Percentiles rank a stretch among this genome's conserved stretches.
Evolutionary conservation across 2,797 vertebrate species (phyloP).

Genomic region (Antennarius maculatus): DNA sequence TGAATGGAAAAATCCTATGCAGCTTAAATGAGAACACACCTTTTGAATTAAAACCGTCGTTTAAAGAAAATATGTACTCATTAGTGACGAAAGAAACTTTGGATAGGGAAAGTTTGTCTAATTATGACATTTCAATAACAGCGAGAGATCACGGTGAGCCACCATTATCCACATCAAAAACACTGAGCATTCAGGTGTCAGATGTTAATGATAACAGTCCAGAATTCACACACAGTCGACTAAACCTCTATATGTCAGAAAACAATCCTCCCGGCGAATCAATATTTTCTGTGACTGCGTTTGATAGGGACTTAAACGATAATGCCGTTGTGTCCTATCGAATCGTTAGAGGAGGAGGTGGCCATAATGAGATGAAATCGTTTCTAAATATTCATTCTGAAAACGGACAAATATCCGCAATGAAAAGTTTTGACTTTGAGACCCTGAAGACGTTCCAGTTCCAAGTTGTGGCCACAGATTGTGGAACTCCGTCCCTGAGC

Average conservation of each 20-base stretch:
- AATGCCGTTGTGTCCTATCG: slow-evolving; percentile 66
- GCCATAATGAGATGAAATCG: slow-evolving; percentile 27
- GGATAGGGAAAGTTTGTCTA: slow-evolving; percentile 62
- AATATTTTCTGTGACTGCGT: slow-evolving; percentile 68
- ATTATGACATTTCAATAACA: slow-evolving; percentile 69
- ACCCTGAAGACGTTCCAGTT: slow-evolving; percentile 43
- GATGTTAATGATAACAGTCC: slow-evolving; percentile 78
- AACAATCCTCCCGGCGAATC: slow-evolving; percentile 69
- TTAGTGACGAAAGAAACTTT: slow-evolving; percentile 61
- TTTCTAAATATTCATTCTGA: slow-evolving; percentile 77
- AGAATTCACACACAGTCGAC: slow-evolving; percentile 47
- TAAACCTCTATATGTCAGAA: slow-evolving; percentile 70
- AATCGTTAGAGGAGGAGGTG: slow-evolving; percentile 31
- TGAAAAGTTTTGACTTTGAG: slow-evolving; percentile 73
- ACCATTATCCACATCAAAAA: slow-evolving; percentile 65
- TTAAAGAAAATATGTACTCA: slow-evolving; percentile 75
- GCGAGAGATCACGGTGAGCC: slow-evolving; percentile 72
- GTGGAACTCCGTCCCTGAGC: slow-evolving; percentile 32
- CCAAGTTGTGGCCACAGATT: slow-evolving; percentile 29
- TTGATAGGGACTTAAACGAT: slow-evolving; percentile 65
- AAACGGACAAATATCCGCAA: slow-evolving; percentile 80
- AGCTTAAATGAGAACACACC: slow-evolving; percentile 50
- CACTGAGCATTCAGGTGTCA: slow-evolving; percentile 63
- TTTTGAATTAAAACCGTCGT: slow-evolving; percentile 72
- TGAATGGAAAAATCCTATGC: slow-evolving; percentile 66